phyloP scores from a whole-genome alignment of 1,140 invertebrate species.

The Papilio dardanus region DNA sequence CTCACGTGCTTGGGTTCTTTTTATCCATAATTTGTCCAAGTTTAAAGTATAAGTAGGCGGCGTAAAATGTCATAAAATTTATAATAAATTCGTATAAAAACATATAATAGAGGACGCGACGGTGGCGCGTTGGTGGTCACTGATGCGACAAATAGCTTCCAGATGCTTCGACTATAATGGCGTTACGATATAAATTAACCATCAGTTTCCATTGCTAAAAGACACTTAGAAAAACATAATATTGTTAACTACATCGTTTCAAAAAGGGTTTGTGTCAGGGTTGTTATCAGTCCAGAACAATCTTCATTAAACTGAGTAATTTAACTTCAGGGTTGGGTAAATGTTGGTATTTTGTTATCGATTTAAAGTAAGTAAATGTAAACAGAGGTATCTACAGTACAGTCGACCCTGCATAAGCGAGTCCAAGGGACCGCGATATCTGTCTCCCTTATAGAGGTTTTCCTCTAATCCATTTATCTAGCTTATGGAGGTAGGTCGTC shows the following conservation, averaged over 20 bases:
- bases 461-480: no score
- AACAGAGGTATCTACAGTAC: no score
- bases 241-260: no score
- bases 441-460: no score
- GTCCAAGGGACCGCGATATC: no score
- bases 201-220: not conserved
- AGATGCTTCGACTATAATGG: not conserved
- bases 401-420: no score
- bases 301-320: no score
- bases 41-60: constrained; percentile 9
- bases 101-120: constrained; percentile 5
- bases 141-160: constrained; percentile 12
- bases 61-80: constrained; percentile 18
- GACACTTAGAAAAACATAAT: not conserved
- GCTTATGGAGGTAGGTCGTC: no score
- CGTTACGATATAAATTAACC: not conserved
- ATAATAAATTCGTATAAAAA: constrained; percentile 26
- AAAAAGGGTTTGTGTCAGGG: no score
- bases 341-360: not conserved
- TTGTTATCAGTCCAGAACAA: no score
- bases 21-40: constrained; percentile 12
- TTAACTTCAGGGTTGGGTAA: no score
- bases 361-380: not conserved
- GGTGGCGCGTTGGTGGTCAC: not conserved
- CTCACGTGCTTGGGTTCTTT: not conserved